Conservation (phyloP, 2,797 vertebrate species). For the Melanotaenia maccullochi region DNA sequence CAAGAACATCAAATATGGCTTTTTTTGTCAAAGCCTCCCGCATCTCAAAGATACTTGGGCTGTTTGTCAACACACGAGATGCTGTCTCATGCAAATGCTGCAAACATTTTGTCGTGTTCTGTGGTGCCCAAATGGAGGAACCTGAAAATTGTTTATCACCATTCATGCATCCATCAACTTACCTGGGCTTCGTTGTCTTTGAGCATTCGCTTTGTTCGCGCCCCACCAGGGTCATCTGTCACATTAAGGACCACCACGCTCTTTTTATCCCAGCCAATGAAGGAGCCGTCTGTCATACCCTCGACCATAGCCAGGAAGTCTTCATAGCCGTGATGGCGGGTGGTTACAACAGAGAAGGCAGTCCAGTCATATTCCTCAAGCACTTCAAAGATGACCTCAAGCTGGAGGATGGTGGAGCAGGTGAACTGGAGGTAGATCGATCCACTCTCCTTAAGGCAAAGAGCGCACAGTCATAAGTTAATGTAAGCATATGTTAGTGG, state of each 20-base stretch:
- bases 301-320: slow-evolving; percentile 95
- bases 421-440: slow-evolving; percentile 95
- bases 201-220: slow-evolving; percentile 85
- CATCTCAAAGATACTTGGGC: too few species aligned
- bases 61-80: too few species aligned
- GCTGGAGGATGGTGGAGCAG: slow-evolving; percentile 91
- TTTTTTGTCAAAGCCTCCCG: too few species aligned
- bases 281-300: slow-evolving; percentile 92
- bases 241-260: slow-evolving; percentile 90
- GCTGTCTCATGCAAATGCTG: too few species aligned
- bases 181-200: slow-evolving; percentile 92
- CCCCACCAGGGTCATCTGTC: slow-evolving; percentile 86
- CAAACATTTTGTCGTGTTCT: too few species aligned
- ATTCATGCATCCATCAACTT: slow-evolving; percentile 11
- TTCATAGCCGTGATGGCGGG: slow-evolving; percentile 92
- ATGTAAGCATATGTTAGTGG: not conserved
- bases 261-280: slow-evolving; percentile 95
- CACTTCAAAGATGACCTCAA: slow-evolving; percentile 96
- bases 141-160: too few species aligned
- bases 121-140: too few species aligned
- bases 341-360: slow-evolving; percentile 91
- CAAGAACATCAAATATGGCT: too few species aligned
- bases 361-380: slow-evolving; percentile 98
- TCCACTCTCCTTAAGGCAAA: slow-evolving; percentile 86
- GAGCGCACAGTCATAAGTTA: not conserved